Evolutionary conservation across 1,140 invertebrate genomes (phyloP), one percentile per base, ranked within the genome.

Genomic region (Neodiprion virginianus): DNA sequence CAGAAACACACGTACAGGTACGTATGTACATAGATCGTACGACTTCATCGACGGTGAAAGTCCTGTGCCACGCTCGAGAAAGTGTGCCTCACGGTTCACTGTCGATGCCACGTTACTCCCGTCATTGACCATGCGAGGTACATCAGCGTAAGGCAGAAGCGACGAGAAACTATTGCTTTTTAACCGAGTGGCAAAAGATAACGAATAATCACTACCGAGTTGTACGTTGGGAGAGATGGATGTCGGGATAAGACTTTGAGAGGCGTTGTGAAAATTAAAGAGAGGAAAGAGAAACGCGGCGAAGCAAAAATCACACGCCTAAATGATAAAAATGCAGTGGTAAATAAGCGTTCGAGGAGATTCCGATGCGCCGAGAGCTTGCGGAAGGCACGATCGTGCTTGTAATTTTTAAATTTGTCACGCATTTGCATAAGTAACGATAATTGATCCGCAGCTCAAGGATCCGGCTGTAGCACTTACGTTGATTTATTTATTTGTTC

Each of bases 41-140:
- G 78, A 76, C 82, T 84, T 83, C 81, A 88, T 87, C 84, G 87
- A 89, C 79, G 88, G 88, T 89, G 88, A 89, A 89, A 89, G 86
- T 88, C 83, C 50, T 53, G 50, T 10, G 17, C 17, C 17, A 21
- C 17, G 17, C 17, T 11, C 50, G 50, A 53, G 50, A 53, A 53
- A 53, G 50, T 53, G 50, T 53, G 50, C 50, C 50, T 53, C 50
- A 21, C 17, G 17, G 50, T 53, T 53, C 50, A 53, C 50, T 53
- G 50, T 53, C 50, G 50, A 53, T 53, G 50, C 50, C n/a, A 53
- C 50, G n/a, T 21, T 21, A 21, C 17, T 21, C 0, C 17, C 17
- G 17, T 21, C 17, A 21, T 21, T 21, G 17, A 21, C 17, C 17
- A 21, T 21, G 17, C 17, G 17, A 21, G 17, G 17, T 21, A 21